Conservation (phyloP, 2,888 invertebrate genomes). For the Drosophila hamatofila region DNA sequence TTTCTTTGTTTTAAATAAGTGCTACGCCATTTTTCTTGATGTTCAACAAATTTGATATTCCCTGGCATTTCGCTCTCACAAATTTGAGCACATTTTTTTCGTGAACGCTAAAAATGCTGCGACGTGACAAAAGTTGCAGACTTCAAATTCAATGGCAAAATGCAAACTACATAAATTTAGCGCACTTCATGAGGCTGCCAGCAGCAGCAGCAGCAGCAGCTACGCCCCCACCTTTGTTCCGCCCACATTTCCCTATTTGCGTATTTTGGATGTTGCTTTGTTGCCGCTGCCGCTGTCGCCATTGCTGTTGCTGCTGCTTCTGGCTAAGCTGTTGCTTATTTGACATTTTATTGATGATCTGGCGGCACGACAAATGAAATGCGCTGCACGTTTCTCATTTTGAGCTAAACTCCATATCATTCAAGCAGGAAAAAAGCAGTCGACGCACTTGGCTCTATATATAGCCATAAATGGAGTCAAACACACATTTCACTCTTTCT, state of each 20-base stretch:
- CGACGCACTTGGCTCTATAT: conserved; percentile 29
- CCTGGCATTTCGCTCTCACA: conserved; percentile 39
- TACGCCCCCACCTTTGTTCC: conserved; percentile 1
- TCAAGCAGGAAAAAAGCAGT: conserved; percentile 35
- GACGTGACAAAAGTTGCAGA: conserved; percentile 60
- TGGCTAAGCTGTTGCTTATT: conserved; percentile 56
- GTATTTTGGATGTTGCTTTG: conserved; percentile 33
- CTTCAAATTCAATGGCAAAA: conserved; percentile 67
- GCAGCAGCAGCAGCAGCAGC: background rate
- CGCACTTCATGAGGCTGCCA: conserved; percentile 35
- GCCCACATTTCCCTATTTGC: background rate
- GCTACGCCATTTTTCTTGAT: conserved; percentile 22
- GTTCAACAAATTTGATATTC: conserved; percentile 31
- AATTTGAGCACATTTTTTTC: conserved; percentile 36
- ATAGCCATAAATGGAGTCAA: conserved; percentile 27
- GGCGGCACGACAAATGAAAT: conserved; percentile 51
- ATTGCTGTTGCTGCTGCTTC: background rate
- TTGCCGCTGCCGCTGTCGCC: background rate
- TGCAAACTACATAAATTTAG: conserved; percentile 73
- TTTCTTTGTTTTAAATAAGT: conserved; percentile 13
- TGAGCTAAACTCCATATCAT: conserved; percentile 46
- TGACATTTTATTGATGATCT: conserved; percentile 78
- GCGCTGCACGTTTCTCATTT: conserved; percentile 77
- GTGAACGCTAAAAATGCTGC: conserved; percentile 47
- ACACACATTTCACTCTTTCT: conserved; percentile 55